A percentile compares a stretch with the other conserved stretches of the same genome.
Evolutionary conservation across 2,113 vertebrate species (phyloP).

Genomic region (Pycnonotus jocosus): DNA sequence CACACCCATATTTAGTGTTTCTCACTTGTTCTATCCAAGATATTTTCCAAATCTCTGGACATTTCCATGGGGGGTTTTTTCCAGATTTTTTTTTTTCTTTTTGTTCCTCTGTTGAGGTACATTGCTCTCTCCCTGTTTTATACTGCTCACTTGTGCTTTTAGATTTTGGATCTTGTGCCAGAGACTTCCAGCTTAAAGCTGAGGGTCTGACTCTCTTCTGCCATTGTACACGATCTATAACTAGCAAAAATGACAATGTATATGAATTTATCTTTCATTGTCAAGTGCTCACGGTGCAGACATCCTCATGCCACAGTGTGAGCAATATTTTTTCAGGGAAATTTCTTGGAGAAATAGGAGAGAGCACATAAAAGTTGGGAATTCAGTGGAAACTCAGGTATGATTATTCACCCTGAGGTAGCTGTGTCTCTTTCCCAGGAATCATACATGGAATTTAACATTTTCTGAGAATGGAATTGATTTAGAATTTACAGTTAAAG

Average conservation of each 20-base stretch:
- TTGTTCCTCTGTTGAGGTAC: accelerated
- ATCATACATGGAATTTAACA: background rate
- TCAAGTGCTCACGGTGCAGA: background rate
- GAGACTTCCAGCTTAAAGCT: background rate
- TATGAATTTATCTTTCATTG: background rate
- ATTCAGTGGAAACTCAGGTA: background rate
- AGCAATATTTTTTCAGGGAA: background rate
- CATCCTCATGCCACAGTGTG: background rate
- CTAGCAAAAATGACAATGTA: background rate
- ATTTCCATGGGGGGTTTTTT: accelerated
- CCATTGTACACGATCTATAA: too few species aligned
- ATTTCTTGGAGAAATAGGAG: background rate
- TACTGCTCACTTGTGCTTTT: background rate
- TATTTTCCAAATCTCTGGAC: background rate
- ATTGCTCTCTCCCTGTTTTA: too few species aligned
- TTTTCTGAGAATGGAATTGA: background rate
- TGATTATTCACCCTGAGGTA: background rate
- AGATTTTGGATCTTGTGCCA: background rate
- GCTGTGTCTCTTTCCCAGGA: background rate
- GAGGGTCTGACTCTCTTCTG: background rate
- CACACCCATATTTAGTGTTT: background rate
- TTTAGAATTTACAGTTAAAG: background rate
- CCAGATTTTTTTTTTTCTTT: background rate
- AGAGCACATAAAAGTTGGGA: background rate
- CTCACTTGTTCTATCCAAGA: background rate